Percentiles rank a stretch among this genome's conserved stretches.
These are phyloP conservation scores for Rostratula benghalensis DNA, from an alignment of 2,113 vertebrate species.

Conservation along the genomic window DNA sequence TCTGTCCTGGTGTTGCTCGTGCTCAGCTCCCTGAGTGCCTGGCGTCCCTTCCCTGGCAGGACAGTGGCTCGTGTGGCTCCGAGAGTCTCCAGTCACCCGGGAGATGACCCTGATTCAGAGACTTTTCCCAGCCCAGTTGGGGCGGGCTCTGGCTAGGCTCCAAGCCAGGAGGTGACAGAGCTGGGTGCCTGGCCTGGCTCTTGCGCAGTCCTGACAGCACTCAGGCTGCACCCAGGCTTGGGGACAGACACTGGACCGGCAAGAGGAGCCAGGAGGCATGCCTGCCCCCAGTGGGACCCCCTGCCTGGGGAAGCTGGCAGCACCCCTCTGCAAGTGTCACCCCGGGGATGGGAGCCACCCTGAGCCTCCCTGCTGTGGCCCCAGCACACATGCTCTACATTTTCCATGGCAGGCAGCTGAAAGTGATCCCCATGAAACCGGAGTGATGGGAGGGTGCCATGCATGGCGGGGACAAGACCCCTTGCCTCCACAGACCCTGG, in stretches of 20 bases:
- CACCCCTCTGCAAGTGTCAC: not conserved
- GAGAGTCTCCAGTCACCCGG: constrained; percentile 73
- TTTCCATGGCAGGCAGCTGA: constrained; percentile 8
- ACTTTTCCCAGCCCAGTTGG: constrained; percentile 69
- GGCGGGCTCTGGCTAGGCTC: constrained; percentile 21
- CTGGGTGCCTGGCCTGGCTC: not conserved
- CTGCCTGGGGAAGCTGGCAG: not conserved
- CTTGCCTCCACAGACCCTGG: not conserved
- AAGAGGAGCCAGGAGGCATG: not conserved
- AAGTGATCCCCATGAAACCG: not conserved
- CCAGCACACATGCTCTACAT: not conserved
- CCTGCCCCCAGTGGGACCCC: not conserved
- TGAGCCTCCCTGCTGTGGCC: rapidly evolving
- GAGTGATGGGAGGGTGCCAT: not conserved
- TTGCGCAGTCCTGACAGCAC: not conserved
- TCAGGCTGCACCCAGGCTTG: not conserved
- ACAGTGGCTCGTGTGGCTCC: constrained; percentile 58
- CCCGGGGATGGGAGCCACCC: not conserved
- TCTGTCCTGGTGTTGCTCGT: not conserved
- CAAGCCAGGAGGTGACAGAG: constrained; percentile 46
- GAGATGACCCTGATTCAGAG: constrained; percentile 74
- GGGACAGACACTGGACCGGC: rapidly evolving
- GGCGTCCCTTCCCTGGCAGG: constrained; percentile 2
- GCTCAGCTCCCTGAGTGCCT: not conserved
- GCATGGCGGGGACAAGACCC: not conserved